phyloP scores from a whole-genome alignment of 2,797 vertebrate species.

The Anguilla megastoma region DNA sequence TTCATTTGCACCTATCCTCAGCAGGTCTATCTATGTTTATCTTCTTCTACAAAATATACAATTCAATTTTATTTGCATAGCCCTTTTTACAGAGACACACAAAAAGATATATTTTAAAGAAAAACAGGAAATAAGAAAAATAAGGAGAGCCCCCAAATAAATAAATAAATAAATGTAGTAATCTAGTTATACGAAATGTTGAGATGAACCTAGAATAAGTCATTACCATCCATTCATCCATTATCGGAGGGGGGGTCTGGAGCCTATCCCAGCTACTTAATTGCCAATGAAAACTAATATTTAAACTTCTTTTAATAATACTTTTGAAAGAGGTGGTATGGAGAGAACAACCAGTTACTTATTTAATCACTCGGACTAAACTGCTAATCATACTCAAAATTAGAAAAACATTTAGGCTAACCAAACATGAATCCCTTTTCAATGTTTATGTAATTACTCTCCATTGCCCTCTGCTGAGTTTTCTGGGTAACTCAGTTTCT shows the following conservation, averaged over 20 bases:
- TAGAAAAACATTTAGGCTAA: not conserved
- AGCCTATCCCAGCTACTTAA: not conserved
- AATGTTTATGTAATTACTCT: not conserved
- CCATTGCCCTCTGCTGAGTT: conserved; percentile 10
- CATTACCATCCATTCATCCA: too few species aligned
- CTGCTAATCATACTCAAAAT: not conserved
- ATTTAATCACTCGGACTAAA: not conserved
- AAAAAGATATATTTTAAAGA: too few species aligned
- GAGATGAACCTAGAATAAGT: not conserved
- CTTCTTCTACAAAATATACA: too few species aligned
- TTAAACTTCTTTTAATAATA: not conserved
- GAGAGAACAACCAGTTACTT: not conserved
- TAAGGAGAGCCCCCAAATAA: too few species aligned
- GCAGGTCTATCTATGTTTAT: too few species aligned
- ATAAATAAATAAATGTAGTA: too few species aligned
- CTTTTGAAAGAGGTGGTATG: not conserved
- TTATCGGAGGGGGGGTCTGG: too few species aligned
- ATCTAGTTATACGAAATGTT: not conserved
- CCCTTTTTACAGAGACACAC: too few species aligned
- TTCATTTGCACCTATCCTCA: too few species aligned
- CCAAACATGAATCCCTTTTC: not conserved
- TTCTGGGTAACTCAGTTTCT: not conserved
- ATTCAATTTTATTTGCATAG: too few species aligned
- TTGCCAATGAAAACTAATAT: not conserved
- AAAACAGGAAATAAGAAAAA: too few species aligned